Evolutionary conservation across 2,888 invertebrate species (phyloP), one percentile per base, ranked within the genome.

Genomic region (Boloria euphrosyne): DNA sequence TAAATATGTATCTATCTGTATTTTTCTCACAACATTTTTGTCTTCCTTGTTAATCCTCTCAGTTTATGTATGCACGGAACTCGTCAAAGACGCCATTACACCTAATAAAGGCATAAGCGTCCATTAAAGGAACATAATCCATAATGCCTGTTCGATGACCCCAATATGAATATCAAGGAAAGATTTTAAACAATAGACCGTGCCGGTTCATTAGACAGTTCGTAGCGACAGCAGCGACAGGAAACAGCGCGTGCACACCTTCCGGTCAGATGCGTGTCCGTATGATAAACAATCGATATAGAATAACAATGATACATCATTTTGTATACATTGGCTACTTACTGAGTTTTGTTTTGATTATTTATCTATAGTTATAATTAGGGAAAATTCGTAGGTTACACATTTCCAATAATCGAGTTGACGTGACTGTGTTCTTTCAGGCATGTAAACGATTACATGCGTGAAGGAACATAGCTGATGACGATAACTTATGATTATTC

Each of bases 211-310:
- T 87, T 88, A 85, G 80, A 76, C 79, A 84, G 82, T 82, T 78
- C 74, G 78, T 81, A 80, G 79, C 77, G 78, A 76, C 79, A 79
- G 77, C 79, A 79, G 77, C 76, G 81, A 86, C 83, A 84, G 89
- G 89, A 89, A 85, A 79, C 75, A 76, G 84, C 82, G 80, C 80
- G 78, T 79, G 78, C 81, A 79, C 82, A 77, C 74, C 83, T 87
- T 89, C 90, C 90, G 87, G 89, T 87, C 85, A 84, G 77, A 83
- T 81, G 84, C 86, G 82, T 84, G 84, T 75, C 74, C 74, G 77
- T 78, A 76, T 80, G 82, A 86, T 85, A 83, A 80, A 81, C 80
- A 76, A 77, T 80, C 78, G 76, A 75, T 76, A 79, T 79, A 75
- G 80, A 81, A 80, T 82, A 81, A 80, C 77, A 80, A 76, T 81